phyloP scores from a whole-genome alignment of 2,797 vertebrate genomes.

The Trachurus trachurus region DNA sequence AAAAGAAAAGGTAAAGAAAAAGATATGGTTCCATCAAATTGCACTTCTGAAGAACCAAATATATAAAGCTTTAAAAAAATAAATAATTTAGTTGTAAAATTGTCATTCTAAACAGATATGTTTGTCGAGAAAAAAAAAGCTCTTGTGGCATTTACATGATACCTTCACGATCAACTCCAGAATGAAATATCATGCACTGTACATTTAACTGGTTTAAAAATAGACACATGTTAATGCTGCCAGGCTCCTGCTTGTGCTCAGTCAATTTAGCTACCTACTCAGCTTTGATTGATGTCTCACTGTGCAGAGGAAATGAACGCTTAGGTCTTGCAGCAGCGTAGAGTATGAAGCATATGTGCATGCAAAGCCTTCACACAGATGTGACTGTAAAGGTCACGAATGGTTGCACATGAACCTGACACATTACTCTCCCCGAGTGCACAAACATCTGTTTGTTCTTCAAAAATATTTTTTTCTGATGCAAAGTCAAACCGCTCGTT shows the following conservation, averaged over 20 bases:
- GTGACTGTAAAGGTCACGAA: constrained; percentile 33
- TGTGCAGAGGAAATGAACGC: constrained; percentile 40
- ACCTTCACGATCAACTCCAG: constrained; percentile 37
- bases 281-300: constrained; percentile 39
- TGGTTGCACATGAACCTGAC: constrained; percentile 48
- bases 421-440: neutral
- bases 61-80: neutral
- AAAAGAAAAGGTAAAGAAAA: neutral
- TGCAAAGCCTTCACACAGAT: constrained; percentile 45
- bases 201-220: constrained; percentile 57
- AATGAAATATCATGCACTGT: constrained; percentile 39
- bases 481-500: neutral
- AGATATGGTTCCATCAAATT: neutral
- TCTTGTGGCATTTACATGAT: constrained; percentile 29
- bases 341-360: constrained; percentile 29
- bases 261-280: constrained; percentile 56
- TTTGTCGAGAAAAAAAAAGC: constrained; percentile 9
- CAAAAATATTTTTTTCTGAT: neutral
- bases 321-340: constrained; percentile 1
- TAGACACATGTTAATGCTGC: constrained; percentile 42
- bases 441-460: constrained; percentile 35
- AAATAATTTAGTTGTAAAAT: neutral
- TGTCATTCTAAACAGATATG: neutral
- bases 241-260: constrained; percentile 42
- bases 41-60: neutral